Evolutionary conservation across 2,113 vertebrate genomes (phyloP).

Genomic region (Stercorarius parasiticus): DNA sequence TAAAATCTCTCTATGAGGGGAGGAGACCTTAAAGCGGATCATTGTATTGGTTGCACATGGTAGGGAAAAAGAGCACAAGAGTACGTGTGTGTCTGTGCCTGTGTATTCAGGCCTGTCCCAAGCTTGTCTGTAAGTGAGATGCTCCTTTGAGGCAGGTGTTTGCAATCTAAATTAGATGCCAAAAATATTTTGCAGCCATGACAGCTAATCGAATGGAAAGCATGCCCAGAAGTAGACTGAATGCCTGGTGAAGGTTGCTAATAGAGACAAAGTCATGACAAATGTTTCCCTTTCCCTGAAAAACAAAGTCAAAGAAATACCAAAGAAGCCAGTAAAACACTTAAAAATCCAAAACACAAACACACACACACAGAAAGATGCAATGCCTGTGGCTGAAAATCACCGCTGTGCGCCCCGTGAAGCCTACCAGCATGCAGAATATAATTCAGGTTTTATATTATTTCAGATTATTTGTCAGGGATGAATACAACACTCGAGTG

Average conservation of each 20-base stretch:
- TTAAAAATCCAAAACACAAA: not conserved
- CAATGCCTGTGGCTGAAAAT: not conserved
- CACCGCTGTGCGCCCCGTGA: not conserved
- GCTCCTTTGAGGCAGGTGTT: not conserved
- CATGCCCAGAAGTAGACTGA: not conserved
- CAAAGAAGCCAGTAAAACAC: not conserved
- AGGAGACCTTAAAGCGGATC: not conserved
- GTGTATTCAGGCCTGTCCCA: not conserved
- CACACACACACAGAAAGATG: not conserved
- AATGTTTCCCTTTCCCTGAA: not conserved
- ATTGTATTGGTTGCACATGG: not conserved
- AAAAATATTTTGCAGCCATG: not conserved
- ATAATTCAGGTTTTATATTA: not conserved
- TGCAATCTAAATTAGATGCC: not conserved
- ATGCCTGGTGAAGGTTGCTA: not conserved
- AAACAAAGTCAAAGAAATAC: not conserved
- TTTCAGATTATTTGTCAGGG: not conserved
- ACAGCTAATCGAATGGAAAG: not conserved
- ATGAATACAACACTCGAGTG: not conserved
- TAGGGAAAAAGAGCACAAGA: accelerated
- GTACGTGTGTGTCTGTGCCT: accelerated
- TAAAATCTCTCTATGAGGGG: not conserved
- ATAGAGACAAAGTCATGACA: not conserved
- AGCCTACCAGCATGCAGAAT: not conserved
- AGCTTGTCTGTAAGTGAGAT: not conserved